Evolutionary conservation across 2,113 vertebrate species (phyloP).

Genomic region (Nanorana parkeri): DNA sequence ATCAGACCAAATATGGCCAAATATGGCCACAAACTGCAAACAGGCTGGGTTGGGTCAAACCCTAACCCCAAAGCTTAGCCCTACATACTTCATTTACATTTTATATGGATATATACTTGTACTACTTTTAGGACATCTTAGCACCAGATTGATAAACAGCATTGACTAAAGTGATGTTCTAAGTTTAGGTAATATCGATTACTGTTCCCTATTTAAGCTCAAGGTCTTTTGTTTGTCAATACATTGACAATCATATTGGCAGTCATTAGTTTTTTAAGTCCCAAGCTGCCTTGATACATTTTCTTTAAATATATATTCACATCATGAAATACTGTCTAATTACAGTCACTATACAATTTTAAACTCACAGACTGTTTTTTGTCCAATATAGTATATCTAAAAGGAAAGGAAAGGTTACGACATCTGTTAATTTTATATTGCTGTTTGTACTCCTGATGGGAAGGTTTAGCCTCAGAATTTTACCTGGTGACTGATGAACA

Average conservation of each 20-base stretch:
- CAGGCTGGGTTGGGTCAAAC: too few species aligned
- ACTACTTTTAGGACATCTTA: background rate
- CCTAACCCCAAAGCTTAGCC: too few species aligned
- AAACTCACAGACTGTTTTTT: too few species aligned
- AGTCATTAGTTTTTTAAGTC: background rate
- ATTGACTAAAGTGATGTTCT: constrained; percentile 24
- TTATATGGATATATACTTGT: background rate
- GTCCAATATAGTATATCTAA: too few species aligned
- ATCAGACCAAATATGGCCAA: too few species aligned
- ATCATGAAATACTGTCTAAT: background rate
- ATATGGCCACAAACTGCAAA: too few species aligned
- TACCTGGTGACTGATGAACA: too few species aligned
- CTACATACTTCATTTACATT: too few species aligned
- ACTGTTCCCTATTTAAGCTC: constrained; percentile 28
- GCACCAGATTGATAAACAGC: constrained; percentile 19
- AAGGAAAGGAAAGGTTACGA: too few species aligned
- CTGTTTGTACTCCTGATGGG: too few species aligned
- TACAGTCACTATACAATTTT: background rate
- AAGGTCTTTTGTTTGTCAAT: constrained; percentile 29
- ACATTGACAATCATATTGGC: constrained; percentile 35
- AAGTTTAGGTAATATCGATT: constrained; percentile 36
- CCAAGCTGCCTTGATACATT: background rate
- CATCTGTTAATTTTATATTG: too few species aligned
- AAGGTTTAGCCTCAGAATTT: too few species aligned
- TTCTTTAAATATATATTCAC: constrained; percentile 5